phyloP scores from a whole-genome alignment of 64 coral and sea anemone species.

The Catalaphyllia jardinei region DNA sequence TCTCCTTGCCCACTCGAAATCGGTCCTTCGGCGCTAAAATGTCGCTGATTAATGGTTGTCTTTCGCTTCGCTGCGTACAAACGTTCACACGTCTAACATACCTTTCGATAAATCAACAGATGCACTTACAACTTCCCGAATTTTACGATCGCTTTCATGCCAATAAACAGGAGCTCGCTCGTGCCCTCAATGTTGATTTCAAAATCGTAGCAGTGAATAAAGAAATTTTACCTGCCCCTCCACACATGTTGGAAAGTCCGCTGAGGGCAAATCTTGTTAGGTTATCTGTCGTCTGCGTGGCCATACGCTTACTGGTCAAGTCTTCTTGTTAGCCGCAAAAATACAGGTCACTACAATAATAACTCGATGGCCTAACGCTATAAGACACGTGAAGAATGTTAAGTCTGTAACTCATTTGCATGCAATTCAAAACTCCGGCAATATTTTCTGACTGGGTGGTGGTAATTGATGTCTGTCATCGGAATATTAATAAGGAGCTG shows the following conservation, averaged over 20 bases:
- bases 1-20: too few species aligned
- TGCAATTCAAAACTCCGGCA: neutral
- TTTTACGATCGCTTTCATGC: too few species aligned
- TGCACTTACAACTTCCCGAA: too few species aligned
- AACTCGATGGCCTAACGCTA: neutral
- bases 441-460: neutral
- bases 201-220: neutral
- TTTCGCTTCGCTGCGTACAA: too few species aligned
- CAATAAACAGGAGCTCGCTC: too few species aligned
- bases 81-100: too few species aligned
- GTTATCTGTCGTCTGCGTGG: slow-evolving; percentile 34
- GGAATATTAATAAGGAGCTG: neutral
- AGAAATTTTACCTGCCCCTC: slow-evolving; percentile 19
- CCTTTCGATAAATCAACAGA: too few species aligned
- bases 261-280: slow-evolving; percentile 47
- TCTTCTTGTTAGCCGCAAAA: neutral
- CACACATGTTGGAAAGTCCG: slow-evolving; percentile 62
- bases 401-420: neutral
- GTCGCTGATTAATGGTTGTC: too few species aligned
- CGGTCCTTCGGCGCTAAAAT: too few species aligned
- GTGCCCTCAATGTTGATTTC: neutral
- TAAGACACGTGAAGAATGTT: neutral
- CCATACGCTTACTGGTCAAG: neutral
- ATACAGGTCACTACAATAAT: neutral
- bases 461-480: neutral